phyloP scores from a whole-genome alignment of 35 echinoderm and acorn worm genomes.

The Eucidaris tribuloides region DNA sequence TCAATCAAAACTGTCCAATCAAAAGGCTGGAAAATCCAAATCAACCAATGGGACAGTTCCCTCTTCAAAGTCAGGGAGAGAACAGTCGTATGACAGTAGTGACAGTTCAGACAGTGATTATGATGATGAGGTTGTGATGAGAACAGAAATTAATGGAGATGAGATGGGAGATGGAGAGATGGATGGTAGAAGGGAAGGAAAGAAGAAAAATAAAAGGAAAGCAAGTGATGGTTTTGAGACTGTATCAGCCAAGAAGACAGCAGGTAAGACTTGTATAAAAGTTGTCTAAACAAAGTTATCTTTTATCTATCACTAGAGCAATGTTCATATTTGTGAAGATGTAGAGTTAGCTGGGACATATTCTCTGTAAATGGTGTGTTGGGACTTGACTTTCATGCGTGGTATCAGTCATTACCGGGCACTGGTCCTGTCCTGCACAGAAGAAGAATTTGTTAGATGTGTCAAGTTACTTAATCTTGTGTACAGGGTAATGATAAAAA shows the following conservation, averaged over 20 bases:
- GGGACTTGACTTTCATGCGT: too few species aligned
- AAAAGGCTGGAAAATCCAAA: neutral
- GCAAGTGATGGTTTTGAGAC: conserved; percentile 65
- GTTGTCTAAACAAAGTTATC: neutral
- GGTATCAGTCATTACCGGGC: too few species aligned
- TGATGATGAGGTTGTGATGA: conserved; percentile 73
- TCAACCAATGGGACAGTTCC: neutral
- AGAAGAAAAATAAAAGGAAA: conserved; percentile 41
- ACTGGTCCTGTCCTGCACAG: too few species aligned
- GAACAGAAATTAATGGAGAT: conserved; percentile 5
- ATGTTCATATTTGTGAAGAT: too few species aligned
- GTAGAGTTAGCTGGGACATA: too few species aligned
- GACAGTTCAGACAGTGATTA: conserved; percentile 84
- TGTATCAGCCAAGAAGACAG: conserved; percentile 49
- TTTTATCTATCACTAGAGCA: neutral
- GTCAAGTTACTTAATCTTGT: too few species aligned
- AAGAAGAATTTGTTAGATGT: too few species aligned
- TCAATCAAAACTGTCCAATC: neutral
- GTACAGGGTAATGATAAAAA: too few species aligned
- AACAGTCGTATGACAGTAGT: conserved; percentile 19
- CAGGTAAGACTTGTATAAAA: conserved; percentile 1
- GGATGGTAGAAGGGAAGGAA: neutral
- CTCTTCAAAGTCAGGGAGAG: neutral
- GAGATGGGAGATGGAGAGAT: neutral
- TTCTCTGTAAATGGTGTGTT: too few species aligned